A percentile compares a stretch with the other conserved stretches of the same genome.
These are phyloP conservation scores for Maniola hyperantus DNA, from an alignment of 2,888 invertebrate species.

Conservation along the genomic window DNA sequence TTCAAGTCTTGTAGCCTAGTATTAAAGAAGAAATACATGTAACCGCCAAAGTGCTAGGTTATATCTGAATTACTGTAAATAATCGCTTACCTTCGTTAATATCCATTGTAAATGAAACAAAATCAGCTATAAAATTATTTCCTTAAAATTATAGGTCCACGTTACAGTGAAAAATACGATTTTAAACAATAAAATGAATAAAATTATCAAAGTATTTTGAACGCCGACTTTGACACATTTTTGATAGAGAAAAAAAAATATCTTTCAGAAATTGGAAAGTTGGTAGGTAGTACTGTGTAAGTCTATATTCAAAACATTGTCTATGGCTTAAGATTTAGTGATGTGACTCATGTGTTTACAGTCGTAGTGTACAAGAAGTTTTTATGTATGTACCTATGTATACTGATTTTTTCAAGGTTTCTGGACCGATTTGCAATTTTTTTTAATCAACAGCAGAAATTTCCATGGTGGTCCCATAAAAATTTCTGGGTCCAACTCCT, in stretches of 20 bases:
- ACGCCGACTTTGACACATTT: background rate
- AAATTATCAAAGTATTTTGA: background rate
- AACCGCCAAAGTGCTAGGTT: constrained; percentile 49
- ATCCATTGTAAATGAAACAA: constrained; percentile 55
- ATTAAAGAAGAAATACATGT: constrained; percentile 9
- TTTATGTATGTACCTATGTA: too few species aligned
- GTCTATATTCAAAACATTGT: too few species aligned
- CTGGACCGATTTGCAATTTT: too few species aligned
- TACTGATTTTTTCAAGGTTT: too few species aligned
- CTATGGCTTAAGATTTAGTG: background rate
- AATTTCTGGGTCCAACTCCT: too few species aligned
- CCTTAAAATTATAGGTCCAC: background rate
- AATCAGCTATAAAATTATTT: constrained; percentile 7
- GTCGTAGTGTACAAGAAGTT: too few species aligned
- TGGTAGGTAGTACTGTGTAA: too few species aligned
- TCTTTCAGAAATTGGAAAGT: background rate
- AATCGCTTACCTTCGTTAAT: constrained; percentile 66
- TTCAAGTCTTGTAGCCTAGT: background rate
- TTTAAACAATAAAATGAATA: background rate
- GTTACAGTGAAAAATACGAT: background rate
- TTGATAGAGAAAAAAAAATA: too few species aligned
- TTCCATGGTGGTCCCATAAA: too few species aligned
- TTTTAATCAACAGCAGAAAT: too few species aligned
- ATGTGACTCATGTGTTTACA: too few species aligned
- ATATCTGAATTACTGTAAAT: constrained; percentile 35